These are phyloP conservation scores for Manis pentadactyla DNA, from an alignment of 2,797 vertebrate species.

Conservation along the genomic window DNA sequence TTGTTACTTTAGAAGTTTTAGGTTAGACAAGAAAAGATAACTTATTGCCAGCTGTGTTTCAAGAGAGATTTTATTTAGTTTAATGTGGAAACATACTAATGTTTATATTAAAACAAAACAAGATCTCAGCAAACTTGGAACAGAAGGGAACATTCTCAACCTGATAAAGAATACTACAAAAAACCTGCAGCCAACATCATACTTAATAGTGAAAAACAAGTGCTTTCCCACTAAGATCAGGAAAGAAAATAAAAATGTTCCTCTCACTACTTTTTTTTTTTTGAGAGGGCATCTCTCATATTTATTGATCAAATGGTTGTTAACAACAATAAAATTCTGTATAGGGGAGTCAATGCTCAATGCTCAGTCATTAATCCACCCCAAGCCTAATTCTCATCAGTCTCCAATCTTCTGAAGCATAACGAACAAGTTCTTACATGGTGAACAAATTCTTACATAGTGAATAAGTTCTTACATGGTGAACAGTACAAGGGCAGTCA, in stretches of 20 bases:
- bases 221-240: neutral
- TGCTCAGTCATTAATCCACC: too few relatives aligned
- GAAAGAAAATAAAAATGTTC: neutral
- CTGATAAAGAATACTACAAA: neutral
- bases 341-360: too few relatives aligned
- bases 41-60: neutral
- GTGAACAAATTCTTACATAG: too few relatives aligned
- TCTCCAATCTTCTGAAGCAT: too few relatives aligned
- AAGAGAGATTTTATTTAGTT: neutral
- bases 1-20: conserved; percentile 44
- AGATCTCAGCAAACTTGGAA: neutral
- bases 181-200: neutral
- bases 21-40: neutral
- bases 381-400: too few relatives aligned
- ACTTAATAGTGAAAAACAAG: neutral
- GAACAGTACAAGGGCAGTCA: too few relatives aligned
- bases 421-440: too few relatives aligned
- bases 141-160: neutral
- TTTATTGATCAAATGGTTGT: too few relatives aligned
- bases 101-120: conserved; percentile 3
- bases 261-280: neutral
- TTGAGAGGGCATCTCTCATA: too few relatives aligned
- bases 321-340: too few relatives aligned
- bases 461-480: too few relatives aligned
- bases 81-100: neutral